These are phyloP conservation scores for Chloropsis hardwickii DNA, from an alignment of 2,113 vertebrate species.

Conservation along the genomic window DNA sequence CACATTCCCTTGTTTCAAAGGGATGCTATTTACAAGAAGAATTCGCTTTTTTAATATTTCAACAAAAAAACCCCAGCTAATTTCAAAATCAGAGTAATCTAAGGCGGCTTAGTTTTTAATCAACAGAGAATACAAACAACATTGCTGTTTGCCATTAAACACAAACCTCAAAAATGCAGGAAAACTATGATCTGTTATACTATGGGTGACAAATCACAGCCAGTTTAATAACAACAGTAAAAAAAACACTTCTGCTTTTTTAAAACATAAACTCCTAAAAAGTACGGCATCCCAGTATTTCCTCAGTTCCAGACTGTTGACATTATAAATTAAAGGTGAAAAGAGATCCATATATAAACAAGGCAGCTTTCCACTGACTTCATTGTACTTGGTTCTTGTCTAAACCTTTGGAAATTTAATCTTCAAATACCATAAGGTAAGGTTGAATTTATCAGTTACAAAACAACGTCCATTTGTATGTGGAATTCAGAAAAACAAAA, in stretches of 20 bases:
- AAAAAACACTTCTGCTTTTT: conserved; percentile 8
- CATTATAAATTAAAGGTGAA: conserved; percentile 72
- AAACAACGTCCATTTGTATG: conserved; percentile 55
- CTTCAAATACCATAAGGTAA: conserved; percentile 63
- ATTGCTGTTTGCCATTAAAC: conserved; percentile 51
- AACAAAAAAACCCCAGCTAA: conserved; percentile 35
- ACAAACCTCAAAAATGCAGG: conserved; percentile 50
- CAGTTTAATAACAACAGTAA: conserved; percentile 53
- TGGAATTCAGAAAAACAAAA: conserved; percentile 41
- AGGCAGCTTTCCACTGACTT: conserved; percentile 72
- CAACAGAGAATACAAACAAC: conserved; percentile 55
- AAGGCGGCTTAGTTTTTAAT: conserved; percentile 46
- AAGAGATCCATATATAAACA: conserved; percentile 69
- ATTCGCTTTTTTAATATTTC: conserved; percentile 49
- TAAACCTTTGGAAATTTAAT: conserved; percentile 68
- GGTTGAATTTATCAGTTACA: conserved; percentile 61
- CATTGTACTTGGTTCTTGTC: conserved; percentile 30
- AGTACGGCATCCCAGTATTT: conserved; percentile 42
- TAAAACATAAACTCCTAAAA: conserved; percentile 65
- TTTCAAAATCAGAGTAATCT: conserved; percentile 57
- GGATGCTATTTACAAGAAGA: conserved; percentile 48
- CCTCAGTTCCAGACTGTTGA: conserved; percentile 62
- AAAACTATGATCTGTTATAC: conserved; percentile 61
- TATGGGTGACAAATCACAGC: conserved; percentile 35
- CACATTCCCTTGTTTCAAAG: neutral